A percentile compares a stretch with the other conserved stretches of the same genome.
Conservation (phyloP, 2,797 vertebrate genomes). For the Onychomys arenicola region DNA sequence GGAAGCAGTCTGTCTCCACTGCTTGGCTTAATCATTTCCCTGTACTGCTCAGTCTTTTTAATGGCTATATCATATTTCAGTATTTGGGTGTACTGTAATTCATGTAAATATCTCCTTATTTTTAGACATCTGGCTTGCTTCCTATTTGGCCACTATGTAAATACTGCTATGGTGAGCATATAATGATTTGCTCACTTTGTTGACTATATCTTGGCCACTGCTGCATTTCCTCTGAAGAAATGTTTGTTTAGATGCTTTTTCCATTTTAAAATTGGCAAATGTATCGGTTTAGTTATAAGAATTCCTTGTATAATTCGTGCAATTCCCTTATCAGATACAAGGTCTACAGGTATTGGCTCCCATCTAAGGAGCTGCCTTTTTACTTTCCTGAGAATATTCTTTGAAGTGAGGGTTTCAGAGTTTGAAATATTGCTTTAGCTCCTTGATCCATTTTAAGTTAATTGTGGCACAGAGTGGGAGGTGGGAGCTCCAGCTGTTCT, state of each 20-base stretch:
- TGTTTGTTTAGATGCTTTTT: not conserved
- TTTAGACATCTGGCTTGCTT: not conserved
- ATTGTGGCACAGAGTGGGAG: not conserved
- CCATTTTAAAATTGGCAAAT: slow-evolving; percentile 4
- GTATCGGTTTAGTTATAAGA: slow-evolving; percentile 35
- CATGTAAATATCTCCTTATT: slow-evolving; percentile 40
- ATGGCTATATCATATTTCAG: slow-evolving; percentile 45
- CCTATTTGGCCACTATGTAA: slow-evolving; percentile 36
- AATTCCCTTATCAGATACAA: not conserved
- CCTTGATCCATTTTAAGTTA: slow-evolving; percentile 1
- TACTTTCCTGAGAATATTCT: not conserved
- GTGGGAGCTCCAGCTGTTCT: not conserved
- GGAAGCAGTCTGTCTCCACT: not conserved
- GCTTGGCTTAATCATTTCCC: not conserved
- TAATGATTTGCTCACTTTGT: slow-evolving; percentile 1
- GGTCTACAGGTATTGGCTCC: slow-evolving; percentile 11
- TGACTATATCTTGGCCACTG: slow-evolving; percentile 47
- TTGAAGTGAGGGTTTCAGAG: slow-evolving; percentile 11
- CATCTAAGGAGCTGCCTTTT: not conserved
- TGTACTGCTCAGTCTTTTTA: slow-evolving; percentile 25
- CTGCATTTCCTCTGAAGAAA: slow-evolving; percentile 10
- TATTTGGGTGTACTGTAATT: slow-evolving; percentile 41
- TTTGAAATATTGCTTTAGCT: slow-evolving; percentile 1
- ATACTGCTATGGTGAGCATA: not conserved
- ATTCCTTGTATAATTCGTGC: not conserved